phyloP scores from a whole-genome alignment of 1,140 invertebrate species.

The Cardiocondyla obscurior region DNA sequence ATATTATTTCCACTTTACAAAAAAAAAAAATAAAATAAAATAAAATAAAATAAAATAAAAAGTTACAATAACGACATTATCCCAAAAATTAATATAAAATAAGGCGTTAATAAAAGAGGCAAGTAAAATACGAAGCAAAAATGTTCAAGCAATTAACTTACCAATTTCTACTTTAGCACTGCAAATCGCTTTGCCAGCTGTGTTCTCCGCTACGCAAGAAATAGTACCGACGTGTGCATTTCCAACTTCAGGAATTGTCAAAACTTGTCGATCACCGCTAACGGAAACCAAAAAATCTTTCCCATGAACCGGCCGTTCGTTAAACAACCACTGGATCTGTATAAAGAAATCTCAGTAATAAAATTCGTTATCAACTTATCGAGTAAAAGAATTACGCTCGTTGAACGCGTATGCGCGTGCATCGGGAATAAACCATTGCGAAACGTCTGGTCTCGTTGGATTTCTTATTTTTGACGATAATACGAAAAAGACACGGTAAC shows the following conservation, averaged over 20 bases:
- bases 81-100: neutral
- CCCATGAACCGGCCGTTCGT: constrained; percentile 88
- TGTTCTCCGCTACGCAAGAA: constrained; percentile 90
- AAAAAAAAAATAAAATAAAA: neutral
- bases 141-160: constrained; percentile 74
- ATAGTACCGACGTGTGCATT: constrained; percentile 87
- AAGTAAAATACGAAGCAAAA: neutral
- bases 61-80: neutral
- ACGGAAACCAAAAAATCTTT: constrained; percentile 89
- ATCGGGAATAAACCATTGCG: neutral
- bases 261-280: constrained; percentile 88
- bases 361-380: neutral
- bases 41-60: neutral
- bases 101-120: neutral
- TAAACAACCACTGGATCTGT: constrained; percentile 90
- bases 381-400: neutral
- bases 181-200: constrained; percentile 88
- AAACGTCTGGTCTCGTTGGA: too few relatives aligned
- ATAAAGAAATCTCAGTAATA: constrained; percentile 10
- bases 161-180: constrained; percentile 86
- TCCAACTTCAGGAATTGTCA: constrained; percentile 86
- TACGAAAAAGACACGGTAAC: neutral
- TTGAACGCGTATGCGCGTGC: neutral
- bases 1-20: constrained; percentile 73
- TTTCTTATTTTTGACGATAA: neutral